Conservation (phyloP, 2,888 invertebrate genomes). For the Phyto melanocephala region DNA sequence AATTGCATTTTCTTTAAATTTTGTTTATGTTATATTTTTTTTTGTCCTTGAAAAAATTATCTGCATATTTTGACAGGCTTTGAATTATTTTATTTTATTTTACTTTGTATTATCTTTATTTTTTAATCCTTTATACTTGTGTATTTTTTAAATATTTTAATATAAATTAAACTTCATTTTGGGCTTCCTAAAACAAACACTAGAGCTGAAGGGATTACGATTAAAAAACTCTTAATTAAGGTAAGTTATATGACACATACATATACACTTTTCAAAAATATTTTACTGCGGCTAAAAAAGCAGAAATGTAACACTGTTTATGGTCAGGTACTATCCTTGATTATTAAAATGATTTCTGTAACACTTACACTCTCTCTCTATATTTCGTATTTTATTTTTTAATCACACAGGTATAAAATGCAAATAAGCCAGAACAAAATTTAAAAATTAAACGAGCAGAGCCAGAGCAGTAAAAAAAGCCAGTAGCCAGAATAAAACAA, state of each 20-base stretch:
- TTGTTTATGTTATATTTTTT: no score
- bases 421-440: background rate
- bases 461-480: constrained; percentile 3
- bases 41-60: no score
- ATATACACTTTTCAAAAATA: no score
- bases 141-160: no score
- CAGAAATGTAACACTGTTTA: constrained; percentile 3
- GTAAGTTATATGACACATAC: background rate
- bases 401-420: background rate
- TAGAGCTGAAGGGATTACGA: background rate
- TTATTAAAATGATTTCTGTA: constrained; percentile 18
- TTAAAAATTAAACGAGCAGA: background rate
- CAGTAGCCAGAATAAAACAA: constrained; percentile 44
- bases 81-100: no score
- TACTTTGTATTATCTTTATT: no score
- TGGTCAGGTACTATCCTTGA: constrained; percentile 50
- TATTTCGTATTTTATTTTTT: background rate
- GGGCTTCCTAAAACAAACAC: background rate
- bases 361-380: background rate
- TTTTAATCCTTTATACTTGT: no score
- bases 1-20: no score
- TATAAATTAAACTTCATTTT: no score
- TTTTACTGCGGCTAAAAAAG: background rate
- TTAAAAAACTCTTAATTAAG: constrained; percentile 18
- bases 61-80: no score